Base-by-base conservation (phyloP, 2,113 vertebrate genomes). In the Vanacampus margaritifer region DNA sequence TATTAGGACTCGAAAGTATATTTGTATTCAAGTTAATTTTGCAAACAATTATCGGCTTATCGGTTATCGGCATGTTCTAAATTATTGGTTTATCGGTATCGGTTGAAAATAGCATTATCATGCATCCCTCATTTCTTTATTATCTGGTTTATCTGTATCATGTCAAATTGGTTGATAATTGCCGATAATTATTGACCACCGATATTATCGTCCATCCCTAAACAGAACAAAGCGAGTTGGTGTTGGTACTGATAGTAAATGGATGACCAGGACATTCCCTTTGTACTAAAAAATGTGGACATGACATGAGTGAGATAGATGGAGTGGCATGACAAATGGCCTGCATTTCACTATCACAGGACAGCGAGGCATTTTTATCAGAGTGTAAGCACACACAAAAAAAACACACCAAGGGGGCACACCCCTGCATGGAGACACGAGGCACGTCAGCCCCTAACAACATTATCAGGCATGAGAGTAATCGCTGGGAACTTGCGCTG, bases 311-410 rank as follows among this genome's bases (percentile, higher is more conserved):
- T 60, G 21, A n/a, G 2, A 39, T 9, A 6, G 58, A 60, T 17
- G 60, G 12, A 74, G 60, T 57, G 73, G 72, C 67, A 70, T 69
- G 62, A 71, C 26, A 8, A 70, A 73, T 36, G 58, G 39, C 23
- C 24, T 6, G 17, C 17, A 68, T 73, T 76, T 73, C 68, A 73
- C 73, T 74, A 70, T 69, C 46, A 69, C 76, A 69, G 57, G 58
- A 74, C 67, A 51, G 50, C n/a, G 60, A 74, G 51, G 57, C 64
- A 41, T 65, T 76, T 75, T 74, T 39, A 82, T 81, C 73, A 57
- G 64, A 76, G 67, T 64, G 48, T 76, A 65, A 80, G 57, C 43
- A n/a, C n/a, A n/a, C n/a, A n/a, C n/a, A 72, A 32, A 32, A 46
- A 46, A 71, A 73, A 11, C 41, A 45, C 19, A 36, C 43, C 39